phyloP scores from a whole-genome alignment of 2,113 vertebrate genomes.

The rat (Rattus norvegicus) region DNA sequence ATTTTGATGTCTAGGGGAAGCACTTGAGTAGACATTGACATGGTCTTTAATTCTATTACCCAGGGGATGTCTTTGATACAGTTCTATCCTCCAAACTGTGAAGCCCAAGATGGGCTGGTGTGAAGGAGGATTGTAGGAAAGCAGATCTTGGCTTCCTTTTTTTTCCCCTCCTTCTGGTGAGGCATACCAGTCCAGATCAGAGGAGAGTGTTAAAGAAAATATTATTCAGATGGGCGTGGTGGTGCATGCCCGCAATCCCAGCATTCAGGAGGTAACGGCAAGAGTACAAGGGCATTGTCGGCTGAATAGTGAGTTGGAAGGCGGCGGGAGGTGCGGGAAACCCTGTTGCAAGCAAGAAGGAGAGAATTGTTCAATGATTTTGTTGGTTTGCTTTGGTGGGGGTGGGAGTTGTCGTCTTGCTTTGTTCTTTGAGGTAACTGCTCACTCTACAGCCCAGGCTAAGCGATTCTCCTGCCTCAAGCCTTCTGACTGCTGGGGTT shows the following conservation, averaged over 20 bases:
- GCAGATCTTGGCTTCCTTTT: not conserved
- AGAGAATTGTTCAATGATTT: not conserved
- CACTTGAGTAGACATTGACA: not conserved
- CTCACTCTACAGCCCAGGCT: not conserved
- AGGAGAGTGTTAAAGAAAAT: not conserved
- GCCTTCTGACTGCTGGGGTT: not conserved
- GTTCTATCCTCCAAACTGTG: not conserved
- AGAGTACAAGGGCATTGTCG: not conserved
- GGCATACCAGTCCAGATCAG: not conserved
- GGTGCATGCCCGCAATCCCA: not conserved
- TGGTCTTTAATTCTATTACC: not conserved
- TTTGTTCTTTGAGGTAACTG: not conserved
- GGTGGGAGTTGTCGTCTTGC: not conserved
- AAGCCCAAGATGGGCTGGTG: not conserved
- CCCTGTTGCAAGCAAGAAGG: not conserved
- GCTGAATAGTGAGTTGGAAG: not conserved
- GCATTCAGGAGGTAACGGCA: not conserved
- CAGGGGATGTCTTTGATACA: not conserved
- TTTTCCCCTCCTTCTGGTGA: not conserved
- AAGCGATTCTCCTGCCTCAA: not conserved
- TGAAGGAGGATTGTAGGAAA: not conserved
- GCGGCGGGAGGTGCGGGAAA: not conserved
- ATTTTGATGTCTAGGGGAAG: not conserved
- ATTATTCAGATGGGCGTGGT: not conserved
- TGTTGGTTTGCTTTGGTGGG: not conserved